phyloP scores from a whole-genome alignment of 2,888 invertebrate species.

The Exocentrus adspersus region DNA sequence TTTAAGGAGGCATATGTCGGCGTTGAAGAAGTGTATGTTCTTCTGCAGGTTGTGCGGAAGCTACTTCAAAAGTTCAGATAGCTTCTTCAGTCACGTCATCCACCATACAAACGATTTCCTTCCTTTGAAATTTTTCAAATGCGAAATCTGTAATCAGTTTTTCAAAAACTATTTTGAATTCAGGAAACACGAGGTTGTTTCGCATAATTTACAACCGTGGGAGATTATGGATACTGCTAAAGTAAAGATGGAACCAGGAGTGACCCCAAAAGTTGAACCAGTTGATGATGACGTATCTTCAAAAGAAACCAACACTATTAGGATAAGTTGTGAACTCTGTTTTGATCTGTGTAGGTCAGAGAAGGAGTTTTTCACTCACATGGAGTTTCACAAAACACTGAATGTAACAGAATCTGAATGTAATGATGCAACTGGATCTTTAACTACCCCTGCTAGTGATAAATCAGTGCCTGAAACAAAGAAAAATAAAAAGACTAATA shows the following conservation, averaged over 20 bases:
- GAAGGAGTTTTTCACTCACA: not conserved
- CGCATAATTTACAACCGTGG: conserved; percentile 1
- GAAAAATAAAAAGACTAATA: too few species aligned
- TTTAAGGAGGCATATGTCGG: conserved; percentile 2
- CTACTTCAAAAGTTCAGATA: not conserved
- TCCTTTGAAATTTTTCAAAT: conserved; percentile 2
- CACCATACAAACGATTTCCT: not conserved
- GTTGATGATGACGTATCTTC: not conserved
- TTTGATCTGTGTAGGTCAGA: conserved; percentile 14
- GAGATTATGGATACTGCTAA: not conserved
- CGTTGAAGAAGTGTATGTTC: not conserved
- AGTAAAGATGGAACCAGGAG: not conserved
- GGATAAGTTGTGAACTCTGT: conserved; percentile 10
- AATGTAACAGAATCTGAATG: not conserved
- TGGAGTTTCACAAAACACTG: conserved; percentile 12
- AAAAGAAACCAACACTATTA: not conserved
- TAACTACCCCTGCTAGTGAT: too few species aligned
- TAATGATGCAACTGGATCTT: too few species aligned
- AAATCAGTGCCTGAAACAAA: too few species aligned
- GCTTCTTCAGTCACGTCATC: not conserved
- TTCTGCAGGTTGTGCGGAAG: conserved; percentile 6
- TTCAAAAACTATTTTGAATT: conserved; percentile 11
- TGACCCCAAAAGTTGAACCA: not conserved
- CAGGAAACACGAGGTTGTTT: conserved; percentile 5
- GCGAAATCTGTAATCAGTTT: not conserved